These are phyloP conservation scores for Drosophila trapezifrons DNA, from an alignment of 1,140 invertebrate genomes.

Conservation along the genomic window DNA sequence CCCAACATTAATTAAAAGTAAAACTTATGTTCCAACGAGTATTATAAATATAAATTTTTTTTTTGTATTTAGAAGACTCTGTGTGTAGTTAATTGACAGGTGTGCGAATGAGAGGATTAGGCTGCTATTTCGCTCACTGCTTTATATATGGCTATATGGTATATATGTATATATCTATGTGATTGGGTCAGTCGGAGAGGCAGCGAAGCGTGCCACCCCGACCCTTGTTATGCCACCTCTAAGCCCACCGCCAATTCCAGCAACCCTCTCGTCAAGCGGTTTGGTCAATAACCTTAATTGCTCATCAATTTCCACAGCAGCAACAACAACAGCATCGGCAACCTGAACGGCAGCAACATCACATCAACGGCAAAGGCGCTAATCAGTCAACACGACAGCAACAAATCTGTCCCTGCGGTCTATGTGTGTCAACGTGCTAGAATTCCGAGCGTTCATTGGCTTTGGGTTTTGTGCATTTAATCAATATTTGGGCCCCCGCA, in stretches of 20 bases:
- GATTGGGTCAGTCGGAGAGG: slow-evolving; percentile 48
- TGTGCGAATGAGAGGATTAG: background rate
- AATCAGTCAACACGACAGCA: slow-evolving; percentile 55
- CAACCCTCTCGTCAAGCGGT: slow-evolving; percentile 21
- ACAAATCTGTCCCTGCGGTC: slow-evolving; percentile 22
- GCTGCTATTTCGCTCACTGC: slow-evolving; percentile 25
- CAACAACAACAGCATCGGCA: slow-evolving; percentile 9
- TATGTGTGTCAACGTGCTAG: slow-evolving; percentile 61
- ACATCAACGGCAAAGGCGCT: slow-evolving; percentile 44
- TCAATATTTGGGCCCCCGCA: slow-evolving; percentile 58
- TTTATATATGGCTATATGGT: background rate
- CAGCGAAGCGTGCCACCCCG: slow-evolving; percentile 58
- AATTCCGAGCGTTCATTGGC: slow-evolving; percentile 35
- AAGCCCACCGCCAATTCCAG: background rate
- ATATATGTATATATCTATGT: slow-evolving; percentile 8
- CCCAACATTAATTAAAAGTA: too few relatives aligned
- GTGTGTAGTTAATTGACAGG: background rate
- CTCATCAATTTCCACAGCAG: slow-evolving; percentile 66
- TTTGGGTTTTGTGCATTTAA: slow-evolving; percentile 55
- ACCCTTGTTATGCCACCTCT: background rate
- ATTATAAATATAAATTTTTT: too few relatives aligned
- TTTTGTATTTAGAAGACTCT: too few relatives aligned
- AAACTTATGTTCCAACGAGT: too few relatives aligned
- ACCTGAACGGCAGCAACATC: slow-evolving; percentile 20
- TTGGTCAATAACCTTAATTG: slow-evolving; percentile 80